Percentiles rank a stretch among this genome's conserved stretches.
phyloP scores from a whole-genome alignment of 2,113 vertebrate genomes.

The Nibea coibor region DNA sequence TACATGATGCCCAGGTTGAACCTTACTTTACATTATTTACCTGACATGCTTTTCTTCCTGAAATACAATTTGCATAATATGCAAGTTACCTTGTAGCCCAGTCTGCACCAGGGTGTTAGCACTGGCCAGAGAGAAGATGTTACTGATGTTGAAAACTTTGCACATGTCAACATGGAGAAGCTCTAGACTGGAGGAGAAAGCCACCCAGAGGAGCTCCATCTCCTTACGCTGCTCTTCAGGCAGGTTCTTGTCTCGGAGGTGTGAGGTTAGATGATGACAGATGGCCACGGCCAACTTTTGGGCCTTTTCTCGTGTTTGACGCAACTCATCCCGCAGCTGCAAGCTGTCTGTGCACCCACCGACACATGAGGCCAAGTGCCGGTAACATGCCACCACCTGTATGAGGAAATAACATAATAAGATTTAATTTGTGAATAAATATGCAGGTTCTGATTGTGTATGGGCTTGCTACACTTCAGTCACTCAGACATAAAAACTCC shows the following conservation, averaged over 20 bases:
- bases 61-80: not conserved
- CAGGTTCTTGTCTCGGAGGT: slow-evolving; percentile 82
- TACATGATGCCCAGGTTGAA: too few relatives aligned
- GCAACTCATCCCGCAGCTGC: slow-evolving; percentile 82
- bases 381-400: slow-evolving; percentile 87
- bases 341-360: slow-evolving; percentile 83
- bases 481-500: not conserved
- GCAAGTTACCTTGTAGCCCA: slow-evolving; percentile 82
- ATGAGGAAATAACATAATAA: not conserved
- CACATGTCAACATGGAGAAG: slow-evolving; percentile 87
- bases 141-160: slow-evolving; percentile 82
- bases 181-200: slow-evolving; percentile 86
- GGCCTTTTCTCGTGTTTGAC: slow-evolving; percentile 81
- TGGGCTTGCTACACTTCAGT: not conserved
- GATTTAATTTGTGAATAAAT: not conserved
- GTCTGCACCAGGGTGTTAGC: slow-evolving; percentile 78
- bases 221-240: slow-evolving; percentile 77
- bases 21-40: too few relatives aligned
- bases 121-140: slow-evolving; percentile 75
- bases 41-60: not conserved
- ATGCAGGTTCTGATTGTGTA: not conserved
- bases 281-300: slow-evolving; percentile 74
- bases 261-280: slow-evolving; percentile 78
- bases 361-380: slow-evolving; percentile 83
- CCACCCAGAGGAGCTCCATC: slow-evolving; percentile 87